Conservation (phyloP, 2,888 invertebrate species). For the Galeruca laticollis region DNA sequence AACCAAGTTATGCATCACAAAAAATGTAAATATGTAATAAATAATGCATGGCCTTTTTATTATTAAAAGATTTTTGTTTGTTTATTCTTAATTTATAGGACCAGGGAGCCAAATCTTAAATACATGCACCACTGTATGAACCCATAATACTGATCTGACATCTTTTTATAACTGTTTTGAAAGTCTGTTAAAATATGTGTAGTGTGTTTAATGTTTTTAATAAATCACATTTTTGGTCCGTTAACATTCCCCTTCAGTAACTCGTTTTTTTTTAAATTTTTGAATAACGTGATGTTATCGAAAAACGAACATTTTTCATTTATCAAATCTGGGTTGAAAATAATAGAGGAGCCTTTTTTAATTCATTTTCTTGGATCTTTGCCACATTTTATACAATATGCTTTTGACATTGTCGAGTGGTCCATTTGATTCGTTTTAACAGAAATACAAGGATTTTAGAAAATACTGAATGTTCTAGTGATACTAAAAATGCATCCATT, state of each 20-base stretch:
- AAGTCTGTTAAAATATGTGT: no score
- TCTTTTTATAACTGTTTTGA: no score
- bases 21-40: no score
- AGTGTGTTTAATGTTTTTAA: no score
- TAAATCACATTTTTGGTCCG: background rate
- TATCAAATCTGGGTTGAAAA: background rate
- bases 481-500: background rate
- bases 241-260: background rate
- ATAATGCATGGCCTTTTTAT: no score
- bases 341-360: background rate
- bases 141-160: no score
- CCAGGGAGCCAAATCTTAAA: no score
- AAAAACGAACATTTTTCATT: background rate
- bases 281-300: background rate
- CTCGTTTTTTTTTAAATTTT: background rate
- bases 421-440: background rate
- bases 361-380: slow-evolving; percentile 4
- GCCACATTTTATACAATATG: slow-evolving; percentile 1
- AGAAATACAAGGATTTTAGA: background rate
- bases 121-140: no score
- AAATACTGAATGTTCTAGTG: background rate
- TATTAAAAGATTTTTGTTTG: no score
- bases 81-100: no score
- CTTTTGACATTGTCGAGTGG: background rate
- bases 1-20: no score